Evolutionary conservation across 1,140 invertebrate genomes (phyloP).

Genomic region (Drosophila watanabei): DNA sequence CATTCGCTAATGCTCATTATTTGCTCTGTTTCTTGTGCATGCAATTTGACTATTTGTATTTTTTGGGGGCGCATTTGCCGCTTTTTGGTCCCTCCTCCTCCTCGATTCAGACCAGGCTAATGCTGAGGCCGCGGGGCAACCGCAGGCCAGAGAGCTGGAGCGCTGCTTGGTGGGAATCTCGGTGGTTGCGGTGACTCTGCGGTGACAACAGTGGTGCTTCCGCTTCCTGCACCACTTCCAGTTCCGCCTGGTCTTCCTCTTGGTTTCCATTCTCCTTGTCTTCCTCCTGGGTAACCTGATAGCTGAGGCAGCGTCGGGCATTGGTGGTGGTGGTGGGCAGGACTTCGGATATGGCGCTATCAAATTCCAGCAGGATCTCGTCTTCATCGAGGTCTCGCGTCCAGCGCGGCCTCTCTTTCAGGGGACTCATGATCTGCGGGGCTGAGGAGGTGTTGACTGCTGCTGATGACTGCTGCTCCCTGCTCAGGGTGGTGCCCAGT

Average conservation of each 20-base stretch:
- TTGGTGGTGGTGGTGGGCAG: conserved; percentile 58
- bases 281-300: conserved; percentile 55
- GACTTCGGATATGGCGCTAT: conserved; percentile 80
- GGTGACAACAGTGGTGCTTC: conserved; percentile 24
- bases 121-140: conserved; percentile 66
- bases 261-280: conserved; percentile 14
- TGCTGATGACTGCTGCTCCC: conserved; percentile 3
- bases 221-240: conserved; percentile 40
- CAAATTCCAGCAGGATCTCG: conserved; percentile 80
- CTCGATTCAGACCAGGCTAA: conserved; percentile 57
- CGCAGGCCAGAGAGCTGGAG: conserved; percentile 48
- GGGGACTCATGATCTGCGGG: conserved; percentile 75
- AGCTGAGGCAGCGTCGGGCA: conserved; percentile 54
- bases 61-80: neutral
- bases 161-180: conserved; percentile 50
- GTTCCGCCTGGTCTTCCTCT: conserved; percentile 13
- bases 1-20: conserved; percentile 66
- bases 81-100: conserved; percentile 24
- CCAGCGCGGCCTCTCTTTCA: conserved; percentile 71
- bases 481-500: conserved; percentile 74
- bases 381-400: conserved; percentile 72
- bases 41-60: conserved; percentile 80
- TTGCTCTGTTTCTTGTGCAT: conserved; percentile 47
- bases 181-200: conserved; percentile 30
- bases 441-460: conserved; percentile 2